Evolutionary conservation across 2,888 invertebrate genomes (phyloP).

Genomic region (Ormyrus nitidulus): DNA sequence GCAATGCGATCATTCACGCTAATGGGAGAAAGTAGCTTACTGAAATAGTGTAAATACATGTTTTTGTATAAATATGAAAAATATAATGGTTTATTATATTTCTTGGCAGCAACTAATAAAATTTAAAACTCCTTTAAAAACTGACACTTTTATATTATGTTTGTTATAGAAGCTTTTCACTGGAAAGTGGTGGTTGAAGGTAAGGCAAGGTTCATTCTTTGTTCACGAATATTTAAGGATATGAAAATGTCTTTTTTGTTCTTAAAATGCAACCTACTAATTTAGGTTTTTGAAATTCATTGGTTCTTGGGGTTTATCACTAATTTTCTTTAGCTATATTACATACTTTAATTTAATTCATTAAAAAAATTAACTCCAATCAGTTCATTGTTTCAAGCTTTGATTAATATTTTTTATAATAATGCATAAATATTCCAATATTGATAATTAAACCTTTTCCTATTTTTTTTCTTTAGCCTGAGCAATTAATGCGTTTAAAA

Average conservation of each 20-base stretch:
- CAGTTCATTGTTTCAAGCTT: slow-evolving; percentile 32
- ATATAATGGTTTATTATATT: not conserved
- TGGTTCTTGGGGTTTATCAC: slow-evolving; percentile 66
- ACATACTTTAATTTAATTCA: slow-evolving; percentile 37
- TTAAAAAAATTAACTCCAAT: slow-evolving; percentile 20
- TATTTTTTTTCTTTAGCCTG: slow-evolving; percentile 11
- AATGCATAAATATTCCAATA: not conserved
- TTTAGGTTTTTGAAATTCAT: slow-evolving; percentile 57
- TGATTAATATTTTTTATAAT: slow-evolving; percentile 22
- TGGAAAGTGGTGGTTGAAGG: slow-evolving; percentile 81
- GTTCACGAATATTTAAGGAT: slow-evolving; percentile 36
- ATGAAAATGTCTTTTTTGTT: slow-evolving; percentile 18
- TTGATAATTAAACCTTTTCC: not conserved
- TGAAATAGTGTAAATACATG: too few species aligned
- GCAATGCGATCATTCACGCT: not conserved
- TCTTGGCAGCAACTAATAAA: slow-evolving; percentile 16
- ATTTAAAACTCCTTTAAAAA: slow-evolving; percentile 26
- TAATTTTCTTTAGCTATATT: slow-evolving; percentile 8
- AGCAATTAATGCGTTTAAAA: not conserved
- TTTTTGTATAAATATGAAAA: not conserved
- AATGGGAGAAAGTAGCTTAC: too few species aligned
- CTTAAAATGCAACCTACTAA: not conserved
- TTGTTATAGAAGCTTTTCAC: slow-evolving; percentile 80
- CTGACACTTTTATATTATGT: slow-evolving; percentile 70
- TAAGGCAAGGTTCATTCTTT: slow-evolving; percentile 73